Percentiles rank a stretch among this genome's conserved stretches.
Conservation (phyloP, 2,888 invertebrate species). For the Drosophila affinis region DNA sequence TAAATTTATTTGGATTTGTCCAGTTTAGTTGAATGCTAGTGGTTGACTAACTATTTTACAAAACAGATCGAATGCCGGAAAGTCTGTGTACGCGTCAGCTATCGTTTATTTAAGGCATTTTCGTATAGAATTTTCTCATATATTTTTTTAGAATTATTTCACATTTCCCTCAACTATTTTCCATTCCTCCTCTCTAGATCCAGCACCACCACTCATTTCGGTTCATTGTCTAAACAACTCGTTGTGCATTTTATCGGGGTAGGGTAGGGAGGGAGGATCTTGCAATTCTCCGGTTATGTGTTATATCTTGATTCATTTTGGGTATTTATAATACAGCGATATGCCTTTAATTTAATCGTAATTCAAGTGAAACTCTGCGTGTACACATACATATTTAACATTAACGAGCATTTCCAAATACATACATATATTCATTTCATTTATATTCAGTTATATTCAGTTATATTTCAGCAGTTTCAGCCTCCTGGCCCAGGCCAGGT, state of each 20-base stretch:
- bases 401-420: slow-evolving; percentile 49
- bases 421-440: slow-evolving; percentile 21
- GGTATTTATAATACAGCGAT: slow-evolving; percentile 79
- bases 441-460: slow-evolving; percentile 6
- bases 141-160: slow-evolving; percentile 4
- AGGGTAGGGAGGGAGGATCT: background rate
- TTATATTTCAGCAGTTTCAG: slow-evolving; percentile 30
- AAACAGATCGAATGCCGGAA: slow-evolving; percentile 66
- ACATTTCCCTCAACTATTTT: slow-evolving; percentile 9
- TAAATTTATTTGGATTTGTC: slow-evolving; percentile 12
- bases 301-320: slow-evolving; percentile 27
- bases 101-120: slow-evolving; percentile 53
- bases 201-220: background rate
- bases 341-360: slow-evolving; percentile 69
- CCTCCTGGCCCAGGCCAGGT: slow-evolving; percentile 31
- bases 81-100: slow-evolving; percentile 26
- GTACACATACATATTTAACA: slow-evolving; percentile 45
- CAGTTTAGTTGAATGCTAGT: slow-evolving; percentile 24
- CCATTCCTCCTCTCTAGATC: slow-evolving; percentile 11
- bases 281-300: slow-evolving; percentile 2
- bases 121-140: slow-evolving; percentile 30
- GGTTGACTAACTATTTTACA: slow-evolving; percentile 57
- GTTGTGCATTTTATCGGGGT: slow-evolving; percentile 48
- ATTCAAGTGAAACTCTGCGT: slow-evolving; percentile 56
- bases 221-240: slow-evolving; percentile 32